Evolutionary conservation across 37 sponge, comb jelly and placozoan species (phyloP), one percentile per base, ranked within the genome.

Genomic region (Dysidea cf. avara): DNA sequence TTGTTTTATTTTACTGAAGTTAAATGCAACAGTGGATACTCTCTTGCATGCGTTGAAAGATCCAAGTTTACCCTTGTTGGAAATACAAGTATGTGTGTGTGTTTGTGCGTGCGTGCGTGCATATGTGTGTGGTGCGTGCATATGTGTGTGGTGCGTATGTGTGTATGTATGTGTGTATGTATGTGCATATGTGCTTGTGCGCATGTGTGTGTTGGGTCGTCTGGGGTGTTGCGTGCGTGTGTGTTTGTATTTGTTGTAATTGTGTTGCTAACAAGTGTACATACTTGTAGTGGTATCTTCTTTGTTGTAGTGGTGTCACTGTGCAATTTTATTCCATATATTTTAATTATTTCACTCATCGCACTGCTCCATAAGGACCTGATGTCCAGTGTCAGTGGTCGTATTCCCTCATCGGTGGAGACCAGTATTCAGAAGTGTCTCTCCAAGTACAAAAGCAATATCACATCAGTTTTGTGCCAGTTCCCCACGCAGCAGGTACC

Each of bases 391-490:
- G 46, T 89, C 24, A 77, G 90, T 21, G 86, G 90, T 6, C 85
- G 94, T 29, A 85, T 88, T 26, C 92, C 87, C 1, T 20, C 40
- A 3, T 26, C 54, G 6, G 86, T 96, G 39, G 97, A 92, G 38
- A 43, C 58, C 29, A 82, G 43, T 21, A 86, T 96, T 34, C 70
- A 92, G 40, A 67, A 71, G 35, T 78, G 84, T 16, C 85, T 96
- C 53, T 26, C 76, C 14, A 68, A 61, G 31, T 92, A 96, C 62
- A 75, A 83, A 50, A 74, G 72, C 64, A 92, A 96, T 56, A 64
- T 89, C 56, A 96, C 93, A 26, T 92, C 93, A 1, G 80, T 96
- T 25, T 55, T 96, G 26, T 59, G 66, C 25, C 97, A 92, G 81
- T 96, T 96, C 60, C 97, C 97, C 0, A 81, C 83, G 21, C 77